Percentiles rank a stretch among this genome's conserved stretches.
Conservation (phyloP, 2,113 vertebrate species). For the Channa maculata region DNA sequence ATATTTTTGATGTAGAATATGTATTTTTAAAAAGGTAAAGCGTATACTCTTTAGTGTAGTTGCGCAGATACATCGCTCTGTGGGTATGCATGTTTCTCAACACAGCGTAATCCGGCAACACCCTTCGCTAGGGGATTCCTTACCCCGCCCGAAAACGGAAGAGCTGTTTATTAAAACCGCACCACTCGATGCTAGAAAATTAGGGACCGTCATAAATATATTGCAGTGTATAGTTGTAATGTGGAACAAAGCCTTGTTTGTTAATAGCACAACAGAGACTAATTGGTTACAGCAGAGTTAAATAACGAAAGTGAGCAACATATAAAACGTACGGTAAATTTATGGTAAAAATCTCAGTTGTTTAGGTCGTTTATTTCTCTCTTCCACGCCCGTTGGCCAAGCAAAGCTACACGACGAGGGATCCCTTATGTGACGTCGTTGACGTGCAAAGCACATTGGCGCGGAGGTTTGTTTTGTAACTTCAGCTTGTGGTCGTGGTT, state of each 20-base stretch:
- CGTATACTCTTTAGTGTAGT: not conserved
- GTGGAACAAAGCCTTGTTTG: not conserved
- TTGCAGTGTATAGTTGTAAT: not conserved
- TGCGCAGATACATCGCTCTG: not conserved
- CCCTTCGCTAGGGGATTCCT: accelerated
- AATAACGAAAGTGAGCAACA: accelerated
- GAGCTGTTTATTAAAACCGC: accelerated
- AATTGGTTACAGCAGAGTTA: no score
- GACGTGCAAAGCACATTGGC: conserved; percentile 45
- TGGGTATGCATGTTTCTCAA: not conserved
- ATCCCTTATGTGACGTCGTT: conserved; percentile 26
- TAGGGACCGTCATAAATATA: conserved; percentile 14
- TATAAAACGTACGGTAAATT: accelerated
- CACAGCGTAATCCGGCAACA: not conserved
- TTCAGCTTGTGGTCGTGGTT: not conserved
- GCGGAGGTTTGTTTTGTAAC: conserved; percentile 68
- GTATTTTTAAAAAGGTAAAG: not conserved
- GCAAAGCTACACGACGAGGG: not conserved
- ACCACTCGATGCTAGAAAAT: not conserved
- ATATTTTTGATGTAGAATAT: no score
- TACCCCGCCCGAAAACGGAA: conserved; percentile 11
- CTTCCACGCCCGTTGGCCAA: no score
- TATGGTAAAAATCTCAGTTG: not conserved
- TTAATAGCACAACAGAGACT: not conserved
- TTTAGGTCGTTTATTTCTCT: not conserved